Evolutionary conservation across 2,797 vertebrate species (phyloP), one percentile per base, ranked within the genome.

Genomic region (Sebastes flavidus): DNA sequence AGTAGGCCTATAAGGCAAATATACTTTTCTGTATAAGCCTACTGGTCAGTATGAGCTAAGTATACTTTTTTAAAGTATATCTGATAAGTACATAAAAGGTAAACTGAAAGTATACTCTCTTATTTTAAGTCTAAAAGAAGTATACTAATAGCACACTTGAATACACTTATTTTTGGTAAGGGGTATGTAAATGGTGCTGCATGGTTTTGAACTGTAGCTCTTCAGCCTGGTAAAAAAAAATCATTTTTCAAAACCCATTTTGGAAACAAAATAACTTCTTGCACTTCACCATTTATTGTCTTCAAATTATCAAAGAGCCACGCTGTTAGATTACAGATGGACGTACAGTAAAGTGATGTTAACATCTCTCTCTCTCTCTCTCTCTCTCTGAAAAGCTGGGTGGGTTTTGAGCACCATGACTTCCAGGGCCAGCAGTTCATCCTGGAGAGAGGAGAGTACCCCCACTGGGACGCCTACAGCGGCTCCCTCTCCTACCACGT

Each of bases 351-450:
- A 54, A 16, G 27, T 42, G 22, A 58, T 46, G 59, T 27, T 38
- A 77, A 75, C 30, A 22, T 70, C 30, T 27, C 6, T 36, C 34
- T 34, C 32, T 34, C 42, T 70, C 6, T 66, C 27, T 56, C 30
- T 74, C 24, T 84, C 6, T 77, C 36, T 75, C 32, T 81, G 27
- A 80, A 54, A 68, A 96, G 96, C 87, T 96, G 96, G 96, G 95
- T 96, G 86, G 96, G 96, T 60, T 97, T 95, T 22, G 96, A 97
- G 93, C 96, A 97, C 93, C 95, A 96, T 27, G 95, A 96, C 87
- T 97, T 96, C 95, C 95, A 97, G 90, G 96, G 96, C 69, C 96
- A 97, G 94, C 96, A 97, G 94, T 96, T 97, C 88, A 95, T 96
- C 83, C 90, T 97, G 91, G 96, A 97, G 92, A 95, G 95, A 89